Evolutionary conservation across 2,888 invertebrate genomes (phyloP), one percentile per base, ranked within the genome.

Genomic region (Hyalella azteca): DNA sequence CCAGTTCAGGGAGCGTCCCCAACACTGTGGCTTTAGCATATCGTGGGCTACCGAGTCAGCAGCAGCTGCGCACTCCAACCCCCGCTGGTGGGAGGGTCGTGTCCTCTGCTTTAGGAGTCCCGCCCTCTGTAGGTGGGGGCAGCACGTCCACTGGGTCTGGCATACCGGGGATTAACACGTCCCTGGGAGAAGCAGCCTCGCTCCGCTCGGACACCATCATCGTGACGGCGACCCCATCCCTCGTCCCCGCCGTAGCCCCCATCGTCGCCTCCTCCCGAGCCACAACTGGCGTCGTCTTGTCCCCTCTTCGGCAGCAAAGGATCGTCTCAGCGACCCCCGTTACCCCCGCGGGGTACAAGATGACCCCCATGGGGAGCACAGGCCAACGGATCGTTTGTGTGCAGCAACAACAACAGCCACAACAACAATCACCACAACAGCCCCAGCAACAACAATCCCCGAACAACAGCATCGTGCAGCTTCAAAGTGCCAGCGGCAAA

Each of bases 11-110:
- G n/a, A 49, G 22, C 15, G n/a, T 80, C 40, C 77, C 79, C 19
- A 83, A 83, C 76, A 80, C 83, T 29, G 40, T 83, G 19, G 83
- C 83, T 36, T 48, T 80, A n/a, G 83, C 83, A 9, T 83, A 83
- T 73, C 77, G 81, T 76, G 83, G 83, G 11, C 36, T 79, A n/a
- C 73, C 79, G 32, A 45, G 41, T 41, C 49, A 60, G 15, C 66
- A 66, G 32, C 49, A 41, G 45, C n/a, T 45, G 39, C 45, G 41
- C 78, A 29, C 41, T 4, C 9, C 39, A 26, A 54, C 54, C 78
- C 39, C 78, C 59, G 32, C 32, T 54, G 66, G 66, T 7, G 66
- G 66, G 36, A 66, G 66, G 66, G 36, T 36, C 19, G 66, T 66
- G 19, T 54, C 26, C 26, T 54, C 54, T 13, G 29, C 54, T 26